Base-by-base conservation (phyloP, 2,888 invertebrate species). In the Cephus spinipes region DNA sequence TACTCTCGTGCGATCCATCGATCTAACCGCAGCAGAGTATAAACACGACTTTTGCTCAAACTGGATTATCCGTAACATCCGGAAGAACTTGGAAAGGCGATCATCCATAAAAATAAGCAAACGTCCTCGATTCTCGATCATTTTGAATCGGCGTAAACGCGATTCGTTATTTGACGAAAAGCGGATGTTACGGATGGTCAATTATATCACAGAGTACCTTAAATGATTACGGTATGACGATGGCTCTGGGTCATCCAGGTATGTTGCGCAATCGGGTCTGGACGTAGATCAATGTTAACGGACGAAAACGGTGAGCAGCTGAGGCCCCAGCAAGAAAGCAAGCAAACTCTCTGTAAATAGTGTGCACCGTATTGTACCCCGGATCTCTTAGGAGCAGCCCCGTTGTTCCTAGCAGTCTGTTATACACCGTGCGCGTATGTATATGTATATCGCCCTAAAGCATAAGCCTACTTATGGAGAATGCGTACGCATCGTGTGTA, bases 271-370 rank as follows among this genome's bases (percentile, higher is more conserved):
- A 55, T 55, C 23, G 9, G 9, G 55, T 6, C 55, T 23, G 55
- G 23, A 55, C 9, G 23, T 55, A 55, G 23, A 55, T 55, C 23
- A 23, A 55, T 55, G 23, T 55, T 55, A 55, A 9, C 23, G 23
- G 75, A 78, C 73, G 76, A 87, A 55, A 84, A 84, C 83, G 85
- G 85, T 84, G 86, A 82, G 81, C 87, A 87, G 85, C 84, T 79
- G 84, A 83, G 79, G 79, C 83, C 80, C 84, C 55, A 55, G 55
- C 55, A 55, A 55, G 55, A 23, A 55, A 55, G 23, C 55, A 55
- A 81, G 81, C 78, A 81, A 82, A 80, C 83, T 85, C 82, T 83
- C 82, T 86, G 86, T 87, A 87, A 85, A 87, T 85, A 87, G 83
- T 87, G 86, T 83, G 81, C 84, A 86, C 83, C 81, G 80, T 83